Base-by-base conservation (phyloP, 2,113 vertebrate species). In the Bubo blakistoni region DNA sequence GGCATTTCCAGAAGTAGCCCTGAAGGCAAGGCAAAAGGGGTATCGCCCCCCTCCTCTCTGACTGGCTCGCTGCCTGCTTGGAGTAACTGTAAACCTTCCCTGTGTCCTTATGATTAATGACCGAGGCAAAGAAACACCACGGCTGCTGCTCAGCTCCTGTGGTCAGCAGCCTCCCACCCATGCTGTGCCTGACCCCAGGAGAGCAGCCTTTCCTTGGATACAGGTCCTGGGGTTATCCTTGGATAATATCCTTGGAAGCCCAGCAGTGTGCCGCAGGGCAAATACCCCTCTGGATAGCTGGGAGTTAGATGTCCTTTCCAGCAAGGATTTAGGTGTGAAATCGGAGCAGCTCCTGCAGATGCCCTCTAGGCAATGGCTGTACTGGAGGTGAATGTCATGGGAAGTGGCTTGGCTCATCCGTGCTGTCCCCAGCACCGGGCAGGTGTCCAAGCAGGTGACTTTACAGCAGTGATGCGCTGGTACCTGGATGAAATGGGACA, bases 31-130 rank as follows among this genome's bases (percentile, higher is more conserved):
- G 52, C 3, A 3, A 49, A 65, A 81, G n/a, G 62, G 63, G 17
- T 52, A 5, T 70, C 70, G 59, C 61, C 63, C 57, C 42, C 32
- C 51, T 82, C 85, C 27, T 17, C 51, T n/a, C 0, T 4, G 29
- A 4, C 40, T 92, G 93, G 92, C 80, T 94, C 20, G 1, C 73
- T 67, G 82, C 79, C 70, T 61, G 49, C 85, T 82, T 57, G 94
- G 95, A 96, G 90, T 67, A 95, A 22, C 89, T 61, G 94, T 81
- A 92, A 95, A 92, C 76, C 86, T 97, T 98, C 96, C 84, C 66
- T 34, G 46, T 78, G 92, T 96, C 90, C 94, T 77, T 32, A 36
- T 97, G 97, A 97, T 98, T 97, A 97, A 98, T 98, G 97, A 76
- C 83, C 59, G 88, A 96, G 63, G 86, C 95, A 97, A 78, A 94